Evolutionary conservation across 2,888 invertebrate genomes (phyloP), one percentile per base, ranked within the genome.

Genomic region (Drosophila meridionalis): DNA sequence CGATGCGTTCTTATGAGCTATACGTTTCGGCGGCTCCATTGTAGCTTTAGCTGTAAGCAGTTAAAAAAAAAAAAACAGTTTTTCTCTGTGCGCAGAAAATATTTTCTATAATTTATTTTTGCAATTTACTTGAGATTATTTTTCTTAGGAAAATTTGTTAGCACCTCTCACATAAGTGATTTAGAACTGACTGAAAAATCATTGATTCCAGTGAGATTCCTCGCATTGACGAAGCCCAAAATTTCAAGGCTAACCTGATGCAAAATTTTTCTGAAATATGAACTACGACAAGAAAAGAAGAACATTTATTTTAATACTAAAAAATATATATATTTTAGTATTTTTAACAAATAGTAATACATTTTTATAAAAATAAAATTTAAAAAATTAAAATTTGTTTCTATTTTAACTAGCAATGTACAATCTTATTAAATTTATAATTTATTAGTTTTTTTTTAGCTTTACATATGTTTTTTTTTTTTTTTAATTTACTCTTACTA

Each of bases 161-260:
- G 5, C 4, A 4, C 11, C 2, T 50, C n/a, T 32, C 32, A 9
- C 32, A 32, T 4, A 6, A 2, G 1, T 6, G 11, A 9, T 7
- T 9, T 4, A 32, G 11, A 34, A 52, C n/a, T 52, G 50, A 34
- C 0, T 20, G 9, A 4, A 9, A n/a, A 11, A 1, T 1, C 0
- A n/a, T 0, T 5, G 0, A 1, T 32, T 6, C 20, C 3, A 8
- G 14, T 8, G 14, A 14, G 48, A 12, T 7, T 20, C 7, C 7
- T 8, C 0, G 32, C 38, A 53, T 2, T 36, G 4, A 3, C 3
- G n/a, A 4, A 9, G 20, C 20, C 20, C 20, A 3, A 11, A 2
- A 67, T 45, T 2, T n/a, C 56, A 57, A 50, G 20, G 67, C 50
- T 7, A 36, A 26, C 28, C 9, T 8, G 68, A 57, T 57, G 34